Percentiles rank a stretch among this genome's conserved stretches.
Conservation (phyloP, 2,113 vertebrate genomes). For the Gavia stellata region DNA sequence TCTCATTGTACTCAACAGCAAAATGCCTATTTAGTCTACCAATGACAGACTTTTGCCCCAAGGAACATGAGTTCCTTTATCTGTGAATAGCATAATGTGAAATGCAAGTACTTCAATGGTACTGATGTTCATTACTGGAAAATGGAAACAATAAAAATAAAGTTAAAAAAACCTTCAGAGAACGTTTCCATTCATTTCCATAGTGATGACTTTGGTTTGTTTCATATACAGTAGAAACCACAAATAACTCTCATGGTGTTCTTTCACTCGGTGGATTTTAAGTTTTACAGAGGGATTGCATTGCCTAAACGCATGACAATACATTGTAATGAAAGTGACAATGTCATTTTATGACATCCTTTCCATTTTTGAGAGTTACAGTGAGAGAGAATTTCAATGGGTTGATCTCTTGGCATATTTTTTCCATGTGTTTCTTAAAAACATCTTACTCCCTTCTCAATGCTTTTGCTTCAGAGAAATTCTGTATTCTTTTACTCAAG, state of each 20-base stretch:
- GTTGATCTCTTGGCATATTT: neutral
- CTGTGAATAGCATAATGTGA: neutral
- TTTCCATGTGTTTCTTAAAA: neutral
- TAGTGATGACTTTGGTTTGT: neutral
- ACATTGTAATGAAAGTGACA: neutral
- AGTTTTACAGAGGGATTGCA: neutral
- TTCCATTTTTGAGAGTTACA: neutral
- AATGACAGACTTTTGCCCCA: neutral
- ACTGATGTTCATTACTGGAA: neutral
- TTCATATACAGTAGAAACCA: neutral
- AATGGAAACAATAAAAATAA: neutral
- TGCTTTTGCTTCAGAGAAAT: neutral
- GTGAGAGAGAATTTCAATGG: neutral
- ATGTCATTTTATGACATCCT: neutral
- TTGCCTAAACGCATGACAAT: neutral
- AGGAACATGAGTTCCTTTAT: neutral
- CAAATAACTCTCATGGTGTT: neutral
- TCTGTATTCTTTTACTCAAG: neutral
- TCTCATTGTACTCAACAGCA: neutral
- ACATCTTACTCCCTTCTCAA: neutral
- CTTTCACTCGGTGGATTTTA: neutral
- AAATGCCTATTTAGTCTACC: neutral
- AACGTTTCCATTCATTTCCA: neutral
- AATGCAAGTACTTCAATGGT: neutral
- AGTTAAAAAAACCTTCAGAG: neutral